Evolutionary conservation across 2,888 invertebrate genomes (phyloP), one percentile per base, ranked within the genome.

Genomic region (Hyppa rectilinea): DNA sequence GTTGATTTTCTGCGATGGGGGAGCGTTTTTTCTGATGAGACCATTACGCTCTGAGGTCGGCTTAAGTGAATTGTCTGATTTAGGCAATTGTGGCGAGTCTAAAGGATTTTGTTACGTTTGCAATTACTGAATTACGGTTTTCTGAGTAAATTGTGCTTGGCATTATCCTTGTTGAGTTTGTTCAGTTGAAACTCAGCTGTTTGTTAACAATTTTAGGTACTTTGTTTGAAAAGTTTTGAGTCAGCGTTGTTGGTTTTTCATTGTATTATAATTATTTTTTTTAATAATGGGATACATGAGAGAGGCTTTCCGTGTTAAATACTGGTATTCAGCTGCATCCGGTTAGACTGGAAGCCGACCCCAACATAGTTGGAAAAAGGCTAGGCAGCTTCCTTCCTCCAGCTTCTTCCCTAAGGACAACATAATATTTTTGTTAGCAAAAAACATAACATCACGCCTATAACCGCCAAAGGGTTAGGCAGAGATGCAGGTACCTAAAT

Each of bases 61-160:
- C 20, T 49, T 63, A 60, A 47, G 45, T 76, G 23, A 68, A 63
- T 60, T 38, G 53, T 79, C 29, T 61, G 23, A 63, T 66, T 75
- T 38, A 38, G 40, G 31, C 9, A 66, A 75, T 75, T 61, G 40
- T 17, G n/a, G 60, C n/a, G 26, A 55, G n/a, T 17, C 0, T 50
- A 31, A 45, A 43, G 55, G 45, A 56, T 60, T 47, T 40, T 40
- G 43, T 56, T 20, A 40, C 12, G 5, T 9, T 38, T 12, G 23
- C 12, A 40, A 12, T 49, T 26, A 43, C 38, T 43, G 23, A 50
- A 50, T 74, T 14, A 38, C 34, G 64, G 12, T 31, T 60, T 64
- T 45, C 23, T n/a, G 17, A 43, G 38, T 60, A 23, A 47, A 40
- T 49, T 29, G 26, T 59, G 53, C 31, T 53, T 31, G 7, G 17